Evolutionary conservation across 2,888 invertebrate genomes (phyloP).

Genomic region (Sturmia bella): DNA sequence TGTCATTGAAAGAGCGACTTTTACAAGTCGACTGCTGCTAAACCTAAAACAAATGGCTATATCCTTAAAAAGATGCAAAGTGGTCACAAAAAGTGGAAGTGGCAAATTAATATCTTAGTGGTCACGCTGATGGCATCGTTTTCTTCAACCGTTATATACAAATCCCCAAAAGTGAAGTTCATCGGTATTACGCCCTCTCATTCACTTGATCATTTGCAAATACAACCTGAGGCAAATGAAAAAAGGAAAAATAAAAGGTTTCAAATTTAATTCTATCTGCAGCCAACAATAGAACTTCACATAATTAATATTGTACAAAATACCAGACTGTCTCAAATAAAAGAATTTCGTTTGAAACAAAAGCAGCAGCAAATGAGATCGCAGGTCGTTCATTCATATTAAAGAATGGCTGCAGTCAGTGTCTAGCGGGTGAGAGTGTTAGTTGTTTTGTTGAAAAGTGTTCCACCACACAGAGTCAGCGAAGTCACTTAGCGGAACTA

Average conservation of each 20-base stretch:
- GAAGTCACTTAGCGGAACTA: conserved; percentile 71
- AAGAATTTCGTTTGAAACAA: conserved; percentile 9
- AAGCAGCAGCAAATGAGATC: conserved; percentile 9
- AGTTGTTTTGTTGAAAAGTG: conserved; percentile 36
- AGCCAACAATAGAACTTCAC: conserved; percentile 9
- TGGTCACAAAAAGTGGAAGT: no score
- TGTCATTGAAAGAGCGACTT: no score
- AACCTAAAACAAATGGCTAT: no score
- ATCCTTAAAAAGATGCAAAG: no score
- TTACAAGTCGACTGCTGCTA: no score
- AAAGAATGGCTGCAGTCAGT: conserved; percentile 59
- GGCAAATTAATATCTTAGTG: no score
- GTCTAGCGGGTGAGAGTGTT: conserved; percentile 47
- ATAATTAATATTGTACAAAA: conserved; percentile 64
- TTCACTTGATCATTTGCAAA: conserved; percentile 45
- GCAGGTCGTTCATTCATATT: conserved; percentile 17
- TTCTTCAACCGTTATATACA: no score
- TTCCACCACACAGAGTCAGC: conserved; percentile 31
- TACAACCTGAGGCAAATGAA: conserved; percentile 1
- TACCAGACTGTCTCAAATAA: conserved; percentile 40
- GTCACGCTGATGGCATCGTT: no score
- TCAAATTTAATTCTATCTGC: conserved; percentile 8
- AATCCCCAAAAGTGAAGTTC: no score
- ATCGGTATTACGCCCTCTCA: conserved; percentile 60
- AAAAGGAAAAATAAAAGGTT: neutral